Conservation (phyloP, 2,113 vertebrate species). For the Ceyx cyanopectus region DNA sequence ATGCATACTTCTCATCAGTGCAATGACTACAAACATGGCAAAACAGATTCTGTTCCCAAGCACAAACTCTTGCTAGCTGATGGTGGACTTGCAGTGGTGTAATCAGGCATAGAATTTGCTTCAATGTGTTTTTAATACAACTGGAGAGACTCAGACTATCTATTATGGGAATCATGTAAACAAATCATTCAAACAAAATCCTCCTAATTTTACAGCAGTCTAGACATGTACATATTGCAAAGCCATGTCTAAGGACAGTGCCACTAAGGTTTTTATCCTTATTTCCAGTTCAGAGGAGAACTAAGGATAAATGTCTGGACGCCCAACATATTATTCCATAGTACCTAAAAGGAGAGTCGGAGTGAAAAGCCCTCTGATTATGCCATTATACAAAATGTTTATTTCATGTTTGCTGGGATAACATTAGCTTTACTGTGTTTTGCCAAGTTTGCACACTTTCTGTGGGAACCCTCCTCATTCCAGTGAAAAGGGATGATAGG, state of each 20-base stretch:
- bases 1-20: neutral
- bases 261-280: conserved; percentile 25
- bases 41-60: neutral
- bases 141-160: conserved; percentile 12
- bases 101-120: neutral
- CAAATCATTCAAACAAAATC: conserved; percentile 61
- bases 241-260: conserved; percentile 45
- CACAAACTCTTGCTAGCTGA: neutral
- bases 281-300: conserved; percentile 59
- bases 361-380: conserved; percentile 51
- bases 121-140: conserved; percentile 56
- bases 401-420: conserved; percentile 53
- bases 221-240: conserved; percentile 33
- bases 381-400: conserved; percentile 51
- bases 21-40: neutral
- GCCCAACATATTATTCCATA: conserved; percentile 16
- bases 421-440: conserved; percentile 38
- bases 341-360: conserved; percentile 59
- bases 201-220: conserved; percentile 56
- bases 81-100: neutral
- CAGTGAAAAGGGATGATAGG: conserved; percentile 69
- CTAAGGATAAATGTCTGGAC: conserved; percentile 53
- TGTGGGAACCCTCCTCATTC: conserved; percentile 72
- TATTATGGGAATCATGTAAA: conserved; percentile 61
- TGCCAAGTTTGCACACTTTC: conserved; percentile 74